Conservation (phyloP, 2,113 vertebrate genomes). For the Cochlearius cochlearius region DNA sequence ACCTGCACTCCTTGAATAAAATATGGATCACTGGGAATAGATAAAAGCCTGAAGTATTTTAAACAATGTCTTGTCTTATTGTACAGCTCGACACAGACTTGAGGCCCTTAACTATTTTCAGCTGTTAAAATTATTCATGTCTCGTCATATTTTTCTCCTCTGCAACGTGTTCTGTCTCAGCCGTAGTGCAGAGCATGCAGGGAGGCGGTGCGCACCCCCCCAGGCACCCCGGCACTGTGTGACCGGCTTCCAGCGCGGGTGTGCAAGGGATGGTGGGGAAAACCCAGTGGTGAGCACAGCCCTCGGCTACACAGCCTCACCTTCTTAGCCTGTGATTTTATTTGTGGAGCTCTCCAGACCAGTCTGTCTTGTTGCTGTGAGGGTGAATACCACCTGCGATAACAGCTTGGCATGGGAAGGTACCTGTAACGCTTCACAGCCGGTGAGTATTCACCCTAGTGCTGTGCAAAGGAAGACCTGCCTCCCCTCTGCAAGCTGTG, state of each 20-base stretch:
- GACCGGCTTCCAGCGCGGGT: rapidly evolving
- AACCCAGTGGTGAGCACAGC: background rate
- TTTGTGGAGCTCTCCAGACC: background rate
- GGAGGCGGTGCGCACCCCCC: too few relatives aligned
- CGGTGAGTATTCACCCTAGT: background rate
- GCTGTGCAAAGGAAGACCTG: background rate
- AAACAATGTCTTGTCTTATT: background rate
- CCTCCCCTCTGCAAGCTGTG: background rate
- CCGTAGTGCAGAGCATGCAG: rapidly evolving
- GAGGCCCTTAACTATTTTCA: background rate
- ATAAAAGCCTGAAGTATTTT: background rate
- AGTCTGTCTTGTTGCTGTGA: background rate
- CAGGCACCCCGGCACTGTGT: rapidly evolving
- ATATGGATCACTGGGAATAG: background rate
- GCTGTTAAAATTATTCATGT: background rate
- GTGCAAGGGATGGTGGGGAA: background rate
- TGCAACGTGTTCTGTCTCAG: background rate
- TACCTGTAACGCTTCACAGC: too few relatives aligned
- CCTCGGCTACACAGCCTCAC: background rate
- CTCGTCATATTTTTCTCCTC: background rate
- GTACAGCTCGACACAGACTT: background rate
- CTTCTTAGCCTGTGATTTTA: background rate
- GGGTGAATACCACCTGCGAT: background rate
- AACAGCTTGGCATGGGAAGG: background rate
- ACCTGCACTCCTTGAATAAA: background rate